phyloP scores from a whole-genome alignment of 2,888 invertebrate genomes.

The Sceliomorpha sp. region DNA sequence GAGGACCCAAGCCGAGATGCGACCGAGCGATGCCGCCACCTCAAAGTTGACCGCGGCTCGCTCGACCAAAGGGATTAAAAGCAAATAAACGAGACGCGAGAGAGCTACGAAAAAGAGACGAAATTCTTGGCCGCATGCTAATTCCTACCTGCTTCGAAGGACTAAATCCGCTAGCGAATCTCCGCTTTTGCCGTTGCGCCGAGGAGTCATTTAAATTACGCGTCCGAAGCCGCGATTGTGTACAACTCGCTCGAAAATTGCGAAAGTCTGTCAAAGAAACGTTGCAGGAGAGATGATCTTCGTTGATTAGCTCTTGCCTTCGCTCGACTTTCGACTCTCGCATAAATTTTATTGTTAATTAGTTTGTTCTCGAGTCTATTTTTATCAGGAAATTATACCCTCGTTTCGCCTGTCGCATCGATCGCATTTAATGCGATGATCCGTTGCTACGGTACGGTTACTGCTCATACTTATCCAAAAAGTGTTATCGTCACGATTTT shows the following conservation, averaged over 20 bases:
- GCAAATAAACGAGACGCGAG: slow-evolving; percentile 65
- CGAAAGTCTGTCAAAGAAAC: slow-evolving; percentile 5
- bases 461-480: too few species aligned
- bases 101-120: slow-evolving; percentile 53
- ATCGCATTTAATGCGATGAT: too few species aligned
- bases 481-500: too few species aligned
- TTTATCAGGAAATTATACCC: too few species aligned
- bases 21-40: slow-evolving; percentile 60
- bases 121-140: slow-evolving; percentile 57
- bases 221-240: background rate
- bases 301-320: slow-evolving; percentile 1
- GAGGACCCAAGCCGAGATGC: slow-evolving; percentile 57
- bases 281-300: slow-evolving; percentile 1
- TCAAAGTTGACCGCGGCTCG: slow-evolving; percentile 67
- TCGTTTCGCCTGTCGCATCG: too few species aligned
- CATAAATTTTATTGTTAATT: too few species aligned
- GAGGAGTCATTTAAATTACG: slow-evolving; percentile 38
- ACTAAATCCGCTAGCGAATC: slow-evolving; percentile 33
- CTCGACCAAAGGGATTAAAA: slow-evolving; percentile 70
- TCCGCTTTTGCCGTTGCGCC: slow-evolving; percentile 37
- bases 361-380: too few species aligned
- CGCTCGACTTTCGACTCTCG: too few species aligned
- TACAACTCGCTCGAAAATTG: slow-evolving; percentile 5
- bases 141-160: slow-evolving; percentile 50
- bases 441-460: too few species aligned